Conservation (phyloP, 2,797 vertebrate species). For the Nothura maculosa region DNA sequence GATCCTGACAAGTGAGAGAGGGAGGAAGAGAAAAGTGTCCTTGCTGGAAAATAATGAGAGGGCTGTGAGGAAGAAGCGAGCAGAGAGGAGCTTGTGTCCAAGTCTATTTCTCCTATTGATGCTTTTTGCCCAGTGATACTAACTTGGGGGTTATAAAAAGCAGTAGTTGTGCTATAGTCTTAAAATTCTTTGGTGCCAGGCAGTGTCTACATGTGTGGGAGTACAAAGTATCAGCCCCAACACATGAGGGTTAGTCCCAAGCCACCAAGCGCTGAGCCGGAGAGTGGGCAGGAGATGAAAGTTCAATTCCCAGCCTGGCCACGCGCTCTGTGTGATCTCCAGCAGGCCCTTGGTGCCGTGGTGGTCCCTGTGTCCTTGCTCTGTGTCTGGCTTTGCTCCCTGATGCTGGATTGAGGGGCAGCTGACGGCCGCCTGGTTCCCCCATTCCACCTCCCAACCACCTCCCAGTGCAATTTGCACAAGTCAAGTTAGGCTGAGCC, state of each 20-base stretch:
- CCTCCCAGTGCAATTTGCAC: not conserved
- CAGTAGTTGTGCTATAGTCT: not conserved
- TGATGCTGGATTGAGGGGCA: not conserved
- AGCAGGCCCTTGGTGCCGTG: not conserved
- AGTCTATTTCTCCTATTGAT: not conserved
- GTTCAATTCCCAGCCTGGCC: not conserved
- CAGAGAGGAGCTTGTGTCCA: not conserved
- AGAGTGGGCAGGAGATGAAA: conserved; percentile 1
- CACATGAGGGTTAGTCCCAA: not conserved
- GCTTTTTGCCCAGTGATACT: accelerated
- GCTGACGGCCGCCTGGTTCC: not conserved
- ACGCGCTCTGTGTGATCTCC: accelerated
- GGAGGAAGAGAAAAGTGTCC: not conserved
- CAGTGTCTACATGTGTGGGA: not conserved
- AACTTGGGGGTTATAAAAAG: not conserved
- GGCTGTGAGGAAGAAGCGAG: not conserved
- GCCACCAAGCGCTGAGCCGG: not conserved
- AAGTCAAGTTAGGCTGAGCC: not conserved
- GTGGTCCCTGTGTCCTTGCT: not conserved
- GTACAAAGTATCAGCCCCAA: not conserved
- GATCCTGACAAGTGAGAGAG: conserved; percentile 23
- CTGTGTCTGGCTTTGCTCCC: not conserved
- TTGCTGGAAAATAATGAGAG: conserved; percentile 29
- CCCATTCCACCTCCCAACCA: not conserved
- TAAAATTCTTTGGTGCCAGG: not conserved